phyloP scores from a whole-genome alignment of 2,113 vertebrate genomes.

The Ploceus nigricollis region DNA sequence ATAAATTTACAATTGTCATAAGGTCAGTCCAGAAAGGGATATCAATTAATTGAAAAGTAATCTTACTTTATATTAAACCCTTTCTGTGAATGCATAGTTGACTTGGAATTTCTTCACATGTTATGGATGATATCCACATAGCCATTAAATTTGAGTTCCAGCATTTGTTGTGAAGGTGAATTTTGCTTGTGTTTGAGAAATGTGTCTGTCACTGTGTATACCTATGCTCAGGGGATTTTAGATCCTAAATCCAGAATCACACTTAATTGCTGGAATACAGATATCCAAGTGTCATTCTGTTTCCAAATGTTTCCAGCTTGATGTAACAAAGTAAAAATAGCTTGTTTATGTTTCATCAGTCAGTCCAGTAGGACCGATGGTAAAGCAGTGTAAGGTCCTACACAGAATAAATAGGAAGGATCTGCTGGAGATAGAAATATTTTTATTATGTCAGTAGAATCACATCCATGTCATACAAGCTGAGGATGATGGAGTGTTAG shows the following conservation, averaged over 20 bases:
- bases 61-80: neutral
- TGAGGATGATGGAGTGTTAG: neutral
- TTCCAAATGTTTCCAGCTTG: neutral
- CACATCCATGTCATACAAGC: neutral
- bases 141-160: neutral
- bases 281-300: neutral
- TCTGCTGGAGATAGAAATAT: neutral
- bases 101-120: neutral
- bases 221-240: neutral
- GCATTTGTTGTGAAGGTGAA: neutral
- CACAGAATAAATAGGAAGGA: neutral
- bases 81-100: neutral
- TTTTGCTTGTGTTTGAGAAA: neutral
- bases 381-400: neutral
- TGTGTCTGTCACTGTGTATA: neutral
- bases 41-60: neutral
- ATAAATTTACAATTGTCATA: neutral
- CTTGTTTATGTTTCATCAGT: neutral
- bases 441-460: neutral
- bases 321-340: neutral
- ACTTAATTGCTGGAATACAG: neutral
- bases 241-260: neutral
- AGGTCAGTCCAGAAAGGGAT: neutral
- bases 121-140: neutral
- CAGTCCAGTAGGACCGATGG: neutral